Base-by-base conservation (phyloP, 2,797 vertebrate genomes). In the Mustela erminea region DNA sequence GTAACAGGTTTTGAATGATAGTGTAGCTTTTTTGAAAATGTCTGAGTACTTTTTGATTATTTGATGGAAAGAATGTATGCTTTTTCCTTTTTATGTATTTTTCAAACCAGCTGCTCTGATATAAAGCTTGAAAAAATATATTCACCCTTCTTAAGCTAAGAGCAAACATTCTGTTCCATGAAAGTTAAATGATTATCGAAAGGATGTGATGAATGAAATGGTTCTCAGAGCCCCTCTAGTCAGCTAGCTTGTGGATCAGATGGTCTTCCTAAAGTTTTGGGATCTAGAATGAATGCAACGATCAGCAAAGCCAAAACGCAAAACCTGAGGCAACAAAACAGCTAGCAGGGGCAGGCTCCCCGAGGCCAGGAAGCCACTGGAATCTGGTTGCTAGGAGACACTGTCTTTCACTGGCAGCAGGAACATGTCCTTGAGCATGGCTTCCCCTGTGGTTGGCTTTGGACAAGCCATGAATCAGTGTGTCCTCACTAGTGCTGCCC, bases 341-440 rank as follows among this genome's bases (percentile, higher is more conserved):
- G 43, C 29, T 32, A 93, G 52, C 75, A 13, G 13, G 12, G 32
- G 54, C 74, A 5, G 62, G 52, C 92, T 97, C 62, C 10, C 8
- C 1, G 20, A 86, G 80, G 85, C 96, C 97, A 93, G 97, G 95
- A 96, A 98, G 93, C 92, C 46, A 1, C 64, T 94, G 96, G 92
- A 97, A 97, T 96, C 96, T 20, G 95, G 97, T 98, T 98, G 97
- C 97, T 98, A 98, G 96, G 97, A 98, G 94, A 98, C 97, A 81
- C 64, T 95, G 25, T 75, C 97, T 96, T 98, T 98, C 15, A 0
- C 93, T 25, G 81, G 96, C 49, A 5, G 95, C 97, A 96, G 96
- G 97, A 98, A 97, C 96, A 97, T 97, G 98, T 96, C 98, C 96
- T 98, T 98, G 97, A 98, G 97, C 86, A 1, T 96, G 97, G 97